Base-by-base conservation (phyloP, 2,888 invertebrate species). In the Oscheius sp. region DNA sequence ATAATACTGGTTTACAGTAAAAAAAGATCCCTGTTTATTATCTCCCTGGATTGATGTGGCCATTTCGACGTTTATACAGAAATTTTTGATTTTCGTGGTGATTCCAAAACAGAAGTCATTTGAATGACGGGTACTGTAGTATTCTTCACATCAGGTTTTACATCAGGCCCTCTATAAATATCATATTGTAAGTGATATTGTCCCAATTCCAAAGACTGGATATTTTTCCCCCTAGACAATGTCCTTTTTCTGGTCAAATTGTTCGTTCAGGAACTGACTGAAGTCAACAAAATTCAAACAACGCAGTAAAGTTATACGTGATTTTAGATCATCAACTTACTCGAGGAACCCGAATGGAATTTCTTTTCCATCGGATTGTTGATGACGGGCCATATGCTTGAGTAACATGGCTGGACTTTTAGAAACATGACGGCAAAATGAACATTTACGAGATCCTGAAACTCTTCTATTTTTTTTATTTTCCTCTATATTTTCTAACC, bases 331-430 rank as follows among this genome's bases (percentile, higher is more conserved):
- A 21, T 55, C 21, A 55, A 61, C 61, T 61, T 23, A 61, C 61
- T 43, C 43, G 43, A 61, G 61, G 61, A 61, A 61, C n/a, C 43
- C 16, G n/a, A 61, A 41, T 21, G 61, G 41, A n/a, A 43, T 43
- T 35, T 61, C 43, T 13, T 41, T 43, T 5, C 43, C 13, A 18
- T 61, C 61, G 35, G 3, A n/a, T 7, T 63, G 63, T 5, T n/a
- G 16, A 21, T 84, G 83, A 41, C 86, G 74, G 9, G 79, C 76
- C 53, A 88, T 84, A 75, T 88, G 88, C 74, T 88, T 88, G 64
- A 88, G 87, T 45, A 88, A 75, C 88, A 88, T 88, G 29, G 88
- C 88, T 66, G 88, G 88, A 71, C 81, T 81, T 70, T 88, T 88
- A 29, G 85, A 82, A 46, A 88, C 86, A 77, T 88, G 88, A 29